Evolutionary conservation across 2,797 vertebrate species (phyloP), one percentile per base, ranked within the genome.

Genomic region (Pseudochromis fuscus): DNA sequence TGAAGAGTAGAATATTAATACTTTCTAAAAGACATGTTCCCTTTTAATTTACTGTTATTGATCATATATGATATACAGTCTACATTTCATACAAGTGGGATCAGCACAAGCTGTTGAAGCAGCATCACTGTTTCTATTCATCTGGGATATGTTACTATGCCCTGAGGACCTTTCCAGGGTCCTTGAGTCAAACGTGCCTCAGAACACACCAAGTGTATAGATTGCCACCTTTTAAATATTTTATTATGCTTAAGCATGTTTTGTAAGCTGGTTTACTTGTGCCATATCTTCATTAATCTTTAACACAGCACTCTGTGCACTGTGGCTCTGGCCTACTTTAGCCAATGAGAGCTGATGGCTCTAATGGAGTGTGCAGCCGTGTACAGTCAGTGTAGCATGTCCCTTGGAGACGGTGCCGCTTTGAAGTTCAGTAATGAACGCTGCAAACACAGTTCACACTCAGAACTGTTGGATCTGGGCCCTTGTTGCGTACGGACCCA

Each of bases 281-380:
- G 81, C 80, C 75, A 68, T 82, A 69, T 79, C 72, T 67, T 82
- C 87, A 93, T 94, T 72, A 92, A 93, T 90, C 69, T 92, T 93
- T 93, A 77, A 93, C 64, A 28, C 52, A 15, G 35, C 44, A 45
- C 68, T 75, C 71, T 64, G 66, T 79, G 74, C 59, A 13, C 69
- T 38, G 74, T 53, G 67, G 70, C 66, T 80, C 59, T 73, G 82
- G 67, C 81, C 79, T 83, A 81, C 75, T 89, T 91, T 46, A 84
- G 69, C 83, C 86, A 82, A 69, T 38, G 37, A 71, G 73, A 83
- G 61, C 64, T 60, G 82, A 76, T 67, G 57, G 52, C 74, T 79
- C 58, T 40, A 75, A 40, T 33, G 10, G 73, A 70, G 76, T 72
- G 63, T 59, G 62, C 63, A 51, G 58, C 59, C 24, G 60, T 55